Percentiles rank a stretch among this genome's conserved stretches.
phyloP scores from a whole-genome alignment of 2,888 invertebrate genomes.

The Acronicta alni region DNA sequence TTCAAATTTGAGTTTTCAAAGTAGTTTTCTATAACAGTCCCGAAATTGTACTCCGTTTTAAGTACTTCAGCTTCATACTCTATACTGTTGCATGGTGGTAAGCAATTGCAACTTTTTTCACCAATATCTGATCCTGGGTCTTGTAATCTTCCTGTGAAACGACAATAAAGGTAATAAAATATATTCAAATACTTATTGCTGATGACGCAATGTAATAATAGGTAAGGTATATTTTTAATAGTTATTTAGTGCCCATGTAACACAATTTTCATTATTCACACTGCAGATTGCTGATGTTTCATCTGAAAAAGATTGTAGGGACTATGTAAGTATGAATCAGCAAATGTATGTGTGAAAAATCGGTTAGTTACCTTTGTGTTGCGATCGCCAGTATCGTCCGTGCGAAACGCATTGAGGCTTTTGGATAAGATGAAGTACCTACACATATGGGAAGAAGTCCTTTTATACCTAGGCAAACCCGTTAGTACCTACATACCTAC shows the following conservation, averaged over 20 bases:
- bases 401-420: too few species aligned
- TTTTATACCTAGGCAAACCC: too few species aligned
- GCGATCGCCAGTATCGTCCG: too few species aligned
- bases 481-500: too few species aligned
- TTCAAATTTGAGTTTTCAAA: background rate
- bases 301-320: constrained; percentile 15
- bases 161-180: too few species aligned
- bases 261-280: background rate
- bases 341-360: too few species aligned
- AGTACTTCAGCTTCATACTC: constrained; percentile 91
- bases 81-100: constrained; percentile 87
- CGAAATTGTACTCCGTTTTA: constrained; percentile 87
- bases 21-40: constrained; percentile 3
- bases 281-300: constrained; percentile 35
- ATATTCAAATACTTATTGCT: background rate
- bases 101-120: constrained; percentile 50
- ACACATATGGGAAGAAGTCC: too few species aligned
- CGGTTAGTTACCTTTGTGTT: too few species aligned
- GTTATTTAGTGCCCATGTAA: constrained; percentile 28
- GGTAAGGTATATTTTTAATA: background rate
- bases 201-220: too few species aligned
- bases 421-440: too few species aligned
- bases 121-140: constrained; percentile 22
- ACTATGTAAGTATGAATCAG: background rate
- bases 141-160: constrained; percentile 45